Base-by-base conservation (phyloP, 2,797 vertebrate species). In the Rhinichthys osculus region DNA sequence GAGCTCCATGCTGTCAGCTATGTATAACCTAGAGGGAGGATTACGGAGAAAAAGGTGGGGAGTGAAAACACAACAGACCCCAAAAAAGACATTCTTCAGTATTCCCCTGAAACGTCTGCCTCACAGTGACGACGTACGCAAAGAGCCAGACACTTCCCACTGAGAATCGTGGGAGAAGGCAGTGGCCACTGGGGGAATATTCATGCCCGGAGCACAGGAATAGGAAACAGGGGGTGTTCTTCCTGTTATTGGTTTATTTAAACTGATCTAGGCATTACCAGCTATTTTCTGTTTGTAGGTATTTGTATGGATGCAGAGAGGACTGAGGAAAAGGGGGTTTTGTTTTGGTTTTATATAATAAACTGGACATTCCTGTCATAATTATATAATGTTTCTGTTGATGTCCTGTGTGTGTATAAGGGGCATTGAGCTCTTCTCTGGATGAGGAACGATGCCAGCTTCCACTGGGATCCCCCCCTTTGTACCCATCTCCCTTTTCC, bases 381-480 rank as follows among this genome's bases (percentile, higher is more conserved):
- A 86, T 94, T 94, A 92, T 90, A 92, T 94, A 94, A 95, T 91
- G 87, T 74, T 64, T 88, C 87, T 87, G 89, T 89, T 87, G 57
- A 81, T 76, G 38, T 83, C 74, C 52, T 59, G 83, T 69, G 27
- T 81, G 19, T 81, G 86, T 84, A 70, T 81, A 76, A 86, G 74
- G 85, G 88, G 76, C 40, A 84, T 73, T 81, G 54, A 79, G 80
- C 57, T 82, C 35, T 70, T 40, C 5, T n/a, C 52, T 85, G 40
- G 67, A 64, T 27, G 67, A 30, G 59, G 81, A 79, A 44, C 69
- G 3, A 59, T 14, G 79, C 84, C 88, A 89, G 74, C 64, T 79
- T 88, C 82, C 66, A 81, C 88, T 83, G 88, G 82, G 82, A 64
- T 82, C 86, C 80, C 80, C 27, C 72, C 92, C 85, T 94, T 94